Conservation (phyloP, 1,140 invertebrate genomes). For the Megathymus violae region DNA sequence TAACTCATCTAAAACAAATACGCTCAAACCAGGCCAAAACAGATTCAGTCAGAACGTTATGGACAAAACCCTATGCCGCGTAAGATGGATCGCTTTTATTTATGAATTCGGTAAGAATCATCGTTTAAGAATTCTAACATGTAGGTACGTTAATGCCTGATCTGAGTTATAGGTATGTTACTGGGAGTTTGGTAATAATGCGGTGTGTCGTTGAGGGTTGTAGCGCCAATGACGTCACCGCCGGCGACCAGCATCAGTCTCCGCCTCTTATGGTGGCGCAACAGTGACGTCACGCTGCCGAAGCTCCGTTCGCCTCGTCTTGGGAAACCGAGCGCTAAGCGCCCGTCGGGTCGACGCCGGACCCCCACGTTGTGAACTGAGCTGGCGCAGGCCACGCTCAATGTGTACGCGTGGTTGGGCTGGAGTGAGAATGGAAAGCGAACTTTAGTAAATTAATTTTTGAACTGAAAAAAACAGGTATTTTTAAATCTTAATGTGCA, state of each 20-base stretch:
- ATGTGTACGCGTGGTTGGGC: slow-evolving; percentile 75
- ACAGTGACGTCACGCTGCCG: slow-evolving; percentile 64
- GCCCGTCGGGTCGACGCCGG: slow-evolving; percentile 64
- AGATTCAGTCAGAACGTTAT: too few relatives aligned
- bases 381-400: slow-evolving; percentile 69
- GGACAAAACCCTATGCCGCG: too few relatives aligned
- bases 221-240: slow-evolving; percentile 65
- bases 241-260: slow-evolving; percentile 65
- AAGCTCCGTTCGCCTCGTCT: slow-evolving; percentile 70
- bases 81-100: too few relatives aligned
- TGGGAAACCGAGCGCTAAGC: slow-evolving; percentile 71
- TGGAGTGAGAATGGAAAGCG: slow-evolving; percentile 43
- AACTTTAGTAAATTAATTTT: too few relatives aligned
- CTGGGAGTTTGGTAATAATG: slow-evolving; percentile 72
- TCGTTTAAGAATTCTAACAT: too few relatives aligned
- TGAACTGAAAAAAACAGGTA: too few relatives aligned
- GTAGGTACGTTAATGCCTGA: slow-evolving; percentile 19
- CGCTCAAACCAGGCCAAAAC: too few relatives aligned
- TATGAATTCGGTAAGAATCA: too few relatives aligned
- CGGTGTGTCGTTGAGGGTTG: slow-evolving; percentile 61
- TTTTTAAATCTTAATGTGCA: too few relatives aligned
- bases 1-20: too few relatives aligned
- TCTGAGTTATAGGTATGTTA: slow-evolving; percentile 49
- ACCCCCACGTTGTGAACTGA: slow-evolving; percentile 79
- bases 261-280: slow-evolving; percentile 70